Percentiles rank a stretch among this genome's conserved stretches.
These are phyloP conservation scores for Diloba caeruleocephala DNA, from an alignment of 2,888 invertebrate genomes.

Conservation along the genomic window DNA sequence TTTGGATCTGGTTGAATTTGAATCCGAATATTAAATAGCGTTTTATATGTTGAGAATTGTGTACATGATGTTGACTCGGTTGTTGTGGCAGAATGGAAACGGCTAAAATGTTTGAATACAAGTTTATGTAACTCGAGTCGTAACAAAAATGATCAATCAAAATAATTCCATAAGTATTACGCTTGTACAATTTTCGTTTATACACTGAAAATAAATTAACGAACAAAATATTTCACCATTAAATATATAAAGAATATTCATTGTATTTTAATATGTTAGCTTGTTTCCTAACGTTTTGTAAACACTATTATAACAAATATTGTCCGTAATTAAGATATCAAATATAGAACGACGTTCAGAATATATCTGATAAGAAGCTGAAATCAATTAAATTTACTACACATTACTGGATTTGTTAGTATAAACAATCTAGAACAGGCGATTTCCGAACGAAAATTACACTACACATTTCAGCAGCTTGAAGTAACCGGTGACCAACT, in stretches of 20 bases:
- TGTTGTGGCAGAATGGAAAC: neutral
- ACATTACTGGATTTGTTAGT: conserved; percentile 10
- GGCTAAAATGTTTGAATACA: too few species aligned
- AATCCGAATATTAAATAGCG: conserved; percentile 29
- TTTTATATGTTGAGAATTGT: conserved; percentile 3
- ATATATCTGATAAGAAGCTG: conserved; percentile 14
- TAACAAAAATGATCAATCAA: too few species aligned
- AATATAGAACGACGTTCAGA: conserved; percentile 18
- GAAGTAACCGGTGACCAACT: neutral
- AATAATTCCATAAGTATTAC: too few species aligned
- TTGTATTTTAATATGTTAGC: conserved; percentile 7
- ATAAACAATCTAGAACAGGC: conserved; percentile 2
- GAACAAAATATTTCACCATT: too few species aligned
- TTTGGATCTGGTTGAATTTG: conserved; percentile 34
- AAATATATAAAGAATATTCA: neutral
- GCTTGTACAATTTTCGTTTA: too few species aligned
- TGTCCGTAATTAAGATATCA: conserved; percentile 11
- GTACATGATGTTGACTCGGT: conserved; percentile 20
- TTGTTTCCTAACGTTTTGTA: neutral
- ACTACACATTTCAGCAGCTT: neutral
- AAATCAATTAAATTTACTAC: conserved; percentile 12
- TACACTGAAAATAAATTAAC: too few species aligned
- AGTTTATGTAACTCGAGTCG: too few species aligned
- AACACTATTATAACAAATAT: conserved; percentile 10
- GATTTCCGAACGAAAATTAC: conserved; percentile 19